A percentile compares a stretch with the other conserved stretches of the same genome.
These are phyloP conservation scores for Mongoloraphidia duomilia DNA, from an alignment of 2,888 invertebrate species.

Conservation along the genomic window DNA sequence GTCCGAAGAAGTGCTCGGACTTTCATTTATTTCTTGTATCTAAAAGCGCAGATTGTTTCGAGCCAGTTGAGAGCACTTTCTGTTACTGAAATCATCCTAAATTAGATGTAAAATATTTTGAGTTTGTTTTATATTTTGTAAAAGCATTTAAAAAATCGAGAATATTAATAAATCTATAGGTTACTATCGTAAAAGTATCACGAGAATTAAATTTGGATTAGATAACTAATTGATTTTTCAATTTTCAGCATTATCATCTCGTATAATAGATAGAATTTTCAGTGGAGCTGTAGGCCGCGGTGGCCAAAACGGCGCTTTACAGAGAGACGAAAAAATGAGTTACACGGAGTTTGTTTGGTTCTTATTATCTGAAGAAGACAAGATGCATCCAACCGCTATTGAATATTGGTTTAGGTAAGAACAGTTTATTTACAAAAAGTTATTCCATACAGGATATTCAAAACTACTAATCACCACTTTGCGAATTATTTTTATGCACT, in stretches of 20 bases:
- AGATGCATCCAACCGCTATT: constrained; percentile 86
- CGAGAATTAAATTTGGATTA: not conserved
- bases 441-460: no score
- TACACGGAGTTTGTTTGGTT: constrained; percentile 99
- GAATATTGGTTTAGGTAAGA: constrained; percentile 82
- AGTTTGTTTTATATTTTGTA: no score
- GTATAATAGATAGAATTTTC: constrained; percentile 94
- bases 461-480: no score
- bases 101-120: no score
- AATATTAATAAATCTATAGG: not conserved
- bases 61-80: no score
- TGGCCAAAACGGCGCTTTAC: constrained; percentile 42
- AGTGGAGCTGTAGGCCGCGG: constrained; percentile 91
- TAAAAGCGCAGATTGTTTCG: no score
- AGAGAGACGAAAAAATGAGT: constrained; percentile 70
- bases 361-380: constrained; percentile 96
- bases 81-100: no score
- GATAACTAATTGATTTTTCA: not conserved
- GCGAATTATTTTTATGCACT: no score
- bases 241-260: constrained; percentile 75
- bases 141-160: not conserved
- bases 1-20: no score
- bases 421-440: not conserved
- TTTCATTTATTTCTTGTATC: no score
- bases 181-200: not conserved